A percentile compares a stretch with the other conserved stretches of the same genome.
Evolutionary conservation across 2,797 vertebrate species (phyloP).

Genomic region (Pseudocheirus occidentalis): DNA sequence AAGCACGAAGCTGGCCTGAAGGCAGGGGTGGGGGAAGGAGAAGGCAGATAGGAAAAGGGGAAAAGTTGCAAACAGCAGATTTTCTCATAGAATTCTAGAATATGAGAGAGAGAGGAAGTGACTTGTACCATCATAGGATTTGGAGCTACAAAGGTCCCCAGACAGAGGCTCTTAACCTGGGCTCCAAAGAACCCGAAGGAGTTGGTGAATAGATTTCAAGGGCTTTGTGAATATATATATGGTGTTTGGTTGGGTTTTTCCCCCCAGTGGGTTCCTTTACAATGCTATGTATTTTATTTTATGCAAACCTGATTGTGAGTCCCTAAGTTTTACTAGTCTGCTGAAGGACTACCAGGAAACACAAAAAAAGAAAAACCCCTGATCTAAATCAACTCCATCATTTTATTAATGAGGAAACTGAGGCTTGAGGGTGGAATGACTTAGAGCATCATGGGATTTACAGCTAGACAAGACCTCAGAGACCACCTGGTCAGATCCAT

Average conservation of each 20-base stretch:
- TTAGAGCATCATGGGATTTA: neutral
- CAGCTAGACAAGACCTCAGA: neutral
- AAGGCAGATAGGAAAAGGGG: neutral
- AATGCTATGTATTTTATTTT: neutral
- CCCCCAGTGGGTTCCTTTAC: neutral
- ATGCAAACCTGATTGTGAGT: neutral
- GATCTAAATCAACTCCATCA: neutral
- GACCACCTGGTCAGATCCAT: neutral
- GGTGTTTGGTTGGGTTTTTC: neutral
- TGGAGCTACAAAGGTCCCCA: neutral
- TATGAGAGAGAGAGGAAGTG: neutral
- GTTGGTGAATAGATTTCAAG: neutral
- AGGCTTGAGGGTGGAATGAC: neutral
- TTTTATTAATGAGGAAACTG: neutral
- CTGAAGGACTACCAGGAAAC: neutral
- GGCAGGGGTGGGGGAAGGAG: neutral
- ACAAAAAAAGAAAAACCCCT: neutral
- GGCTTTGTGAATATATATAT: neutral
- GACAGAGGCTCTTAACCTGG: neutral
- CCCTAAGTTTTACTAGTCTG: neutral
- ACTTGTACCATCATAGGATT: neutral
- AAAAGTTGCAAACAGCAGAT: conserved; percentile 29
- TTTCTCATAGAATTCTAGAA: neutral
- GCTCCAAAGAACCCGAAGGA: neutral
- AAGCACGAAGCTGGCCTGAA: neutral